Conservation (phyloP, 2,113 vertebrate genomes). For the Gymnocephalus cernua region DNA sequence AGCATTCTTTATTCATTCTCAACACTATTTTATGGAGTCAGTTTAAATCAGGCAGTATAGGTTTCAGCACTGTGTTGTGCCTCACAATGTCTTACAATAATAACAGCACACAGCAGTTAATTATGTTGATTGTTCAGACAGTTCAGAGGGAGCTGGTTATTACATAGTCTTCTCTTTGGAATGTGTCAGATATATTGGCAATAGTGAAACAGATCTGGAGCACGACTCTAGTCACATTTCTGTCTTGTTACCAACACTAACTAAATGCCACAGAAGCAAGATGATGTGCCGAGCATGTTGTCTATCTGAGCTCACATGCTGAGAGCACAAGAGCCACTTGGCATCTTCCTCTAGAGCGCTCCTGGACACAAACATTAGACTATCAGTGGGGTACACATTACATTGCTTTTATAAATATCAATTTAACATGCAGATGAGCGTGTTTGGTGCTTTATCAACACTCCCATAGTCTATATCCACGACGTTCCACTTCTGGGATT, state of each 20-base stretch:
- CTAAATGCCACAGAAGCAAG: constrained; percentile 25
- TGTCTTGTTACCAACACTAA: background rate
- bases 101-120: constrained; percentile 11
- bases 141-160: background rate
- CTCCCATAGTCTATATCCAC: too few relatives aligned
- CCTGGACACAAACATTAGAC: constrained; percentile 49
- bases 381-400: constrained; percentile 46
- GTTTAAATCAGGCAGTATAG: background rate
- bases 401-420: constrained; percentile 53
- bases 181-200: background rate
- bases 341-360: constrained; percentile 39
- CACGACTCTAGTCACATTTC: constrained; percentile 5
- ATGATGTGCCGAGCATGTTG: constrained; percentile 38
- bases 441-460: constrained; percentile 16
- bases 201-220: constrained; percentile 3
- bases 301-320: constrained; percentile 39
- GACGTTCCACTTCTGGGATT: too few relatives aligned
- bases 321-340: constrained; percentile 56
- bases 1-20: background rate
- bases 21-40: background rate
- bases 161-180: background rate
- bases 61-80: background rate
- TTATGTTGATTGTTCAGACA: constrained; percentile 19
- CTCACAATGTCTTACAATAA: background rate
- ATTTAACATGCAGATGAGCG: constrained; percentile 44